Conservation (phyloP, 2,797 vertebrate species). For the Liparis tanakae region DNA sequence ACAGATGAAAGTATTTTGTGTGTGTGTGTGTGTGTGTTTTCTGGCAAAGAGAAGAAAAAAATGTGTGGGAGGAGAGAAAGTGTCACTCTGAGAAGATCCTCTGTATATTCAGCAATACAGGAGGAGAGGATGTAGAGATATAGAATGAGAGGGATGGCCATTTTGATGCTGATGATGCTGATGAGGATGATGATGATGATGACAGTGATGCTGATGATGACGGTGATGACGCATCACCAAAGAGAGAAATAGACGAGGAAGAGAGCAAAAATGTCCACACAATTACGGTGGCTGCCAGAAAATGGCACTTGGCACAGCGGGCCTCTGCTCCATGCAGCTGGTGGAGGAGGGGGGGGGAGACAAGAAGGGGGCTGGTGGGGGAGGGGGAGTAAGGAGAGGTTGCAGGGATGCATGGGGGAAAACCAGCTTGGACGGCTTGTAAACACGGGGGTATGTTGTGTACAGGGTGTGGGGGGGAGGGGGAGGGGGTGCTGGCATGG, state of each 20-base stretch:
- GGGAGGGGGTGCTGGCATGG: constrained; percentile 15
- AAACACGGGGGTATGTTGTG: constrained; percentile 18
- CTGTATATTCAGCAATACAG: neutral
- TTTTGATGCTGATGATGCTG: constrained; percentile 43
- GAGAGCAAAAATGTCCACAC: constrained; percentile 62
- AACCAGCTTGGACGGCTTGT: constrained; percentile 31
- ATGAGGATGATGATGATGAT: neutral
- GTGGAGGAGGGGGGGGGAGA: constrained; percentile 64
- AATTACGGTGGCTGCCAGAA: constrained; percentile 73
- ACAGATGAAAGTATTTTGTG: constrained; percentile 4
- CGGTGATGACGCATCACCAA: constrained; percentile 12
- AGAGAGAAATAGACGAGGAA: constrained; percentile 39
- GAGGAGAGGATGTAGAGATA: constrained; percentile 16
- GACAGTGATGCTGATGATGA: constrained; percentile 40
- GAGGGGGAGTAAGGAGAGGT: constrained; percentile 39
- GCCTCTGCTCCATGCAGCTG: constrained; percentile 70
- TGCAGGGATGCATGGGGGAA: constrained; percentile 26
- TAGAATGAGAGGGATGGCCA: constrained; percentile 15
- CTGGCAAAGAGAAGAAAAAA: neutral
- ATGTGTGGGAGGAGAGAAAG: constrained; percentile 27
- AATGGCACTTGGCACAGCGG: constrained; percentile 77
- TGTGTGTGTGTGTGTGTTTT: constrained; percentile 11
- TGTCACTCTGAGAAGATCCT: constrained; percentile 8
- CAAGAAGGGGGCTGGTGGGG: constrained; percentile 31
- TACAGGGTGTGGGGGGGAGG: neutral